Base-by-base conservation (phyloP, 2,888 invertebrate genomes). In the Neoitamus cyanurus region DNA sequence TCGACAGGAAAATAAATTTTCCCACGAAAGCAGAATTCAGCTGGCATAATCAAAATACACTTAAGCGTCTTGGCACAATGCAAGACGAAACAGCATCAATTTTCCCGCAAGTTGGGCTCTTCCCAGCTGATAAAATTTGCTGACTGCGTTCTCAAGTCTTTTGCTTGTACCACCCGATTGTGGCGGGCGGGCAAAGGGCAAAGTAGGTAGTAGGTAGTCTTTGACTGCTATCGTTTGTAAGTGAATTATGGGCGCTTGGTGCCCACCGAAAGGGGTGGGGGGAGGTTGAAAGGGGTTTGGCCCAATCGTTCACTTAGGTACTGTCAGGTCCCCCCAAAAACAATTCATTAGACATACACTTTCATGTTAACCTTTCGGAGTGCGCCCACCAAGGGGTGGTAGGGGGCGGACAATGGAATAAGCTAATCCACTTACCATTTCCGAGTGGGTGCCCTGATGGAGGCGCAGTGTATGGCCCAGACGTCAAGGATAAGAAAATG, bases 371-470 rank as follows among this genome's bases (percentile, higher is more conserved):
- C 85, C 80, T 25, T 25, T 34, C 25, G 20, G 58, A 80, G 20
- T 48, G 25, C 70, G 58, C 15, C 70, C 15, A n/a, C 15, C 83
- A 1, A 15, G 1, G 42, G 42, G 7, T 0, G 6, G 58, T 2
- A 31, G 78, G 75, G 20, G 25, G 9, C 6, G 0, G 42, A 36
- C 42, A 83, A 73, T 46, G 84, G 73, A 80, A 85, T 85, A 83
- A 84, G 84, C 80, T 85, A 85, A 85, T 85, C 85, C 85, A 85
- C 85, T 85, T 83, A 85, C 73, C 72, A 84, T 80, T 85, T 85
- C 85, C 84, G 68, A 84, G 80, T 84, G 84, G 80, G 48, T 85
- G 68, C 70, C 48, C 84, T 85, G 69, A 68, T 83, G 82, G 36
- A 80, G 84, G 80, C 36, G 9, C 58, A 48, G 20, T 78, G 30